Conservation (phyloP, 2,797 vertebrate genomes). For the Sciurus vulgaris region DNA sequence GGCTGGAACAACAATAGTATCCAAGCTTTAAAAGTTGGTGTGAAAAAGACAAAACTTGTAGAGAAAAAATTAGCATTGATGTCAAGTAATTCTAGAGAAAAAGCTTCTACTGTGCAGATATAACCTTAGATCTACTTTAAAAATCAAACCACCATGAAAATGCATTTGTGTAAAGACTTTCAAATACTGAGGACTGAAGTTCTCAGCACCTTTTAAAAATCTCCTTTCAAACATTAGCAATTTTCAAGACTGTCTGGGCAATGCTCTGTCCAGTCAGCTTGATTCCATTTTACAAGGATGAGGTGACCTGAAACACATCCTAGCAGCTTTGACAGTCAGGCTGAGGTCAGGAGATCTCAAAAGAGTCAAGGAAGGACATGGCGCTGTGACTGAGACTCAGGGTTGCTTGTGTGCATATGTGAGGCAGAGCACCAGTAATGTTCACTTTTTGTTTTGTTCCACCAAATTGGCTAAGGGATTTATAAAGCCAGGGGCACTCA, state of each 20-base stretch:
- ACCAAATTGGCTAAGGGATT: slow-evolving; percentile 80
- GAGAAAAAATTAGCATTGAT: not conserved
- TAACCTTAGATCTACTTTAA: not conserved
- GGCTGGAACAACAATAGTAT: slow-evolving; percentile 1
- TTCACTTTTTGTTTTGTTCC: slow-evolving; percentile 80
- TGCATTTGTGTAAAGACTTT: slow-evolving; percentile 23
- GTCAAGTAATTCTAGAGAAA: slow-evolving; percentile 57
- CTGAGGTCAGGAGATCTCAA: slow-evolving; percentile 71
- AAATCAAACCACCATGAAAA: slow-evolving; percentile 34
- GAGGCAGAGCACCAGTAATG: slow-evolving; percentile 72
- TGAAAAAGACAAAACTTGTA: slow-evolving; percentile 47
- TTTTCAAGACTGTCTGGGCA: slow-evolving; percentile 48
- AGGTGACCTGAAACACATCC: slow-evolving; percentile 5
- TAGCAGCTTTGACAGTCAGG: not conserved
- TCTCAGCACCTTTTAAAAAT: not conserved
- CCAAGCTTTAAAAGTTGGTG: slow-evolving; percentile 20
- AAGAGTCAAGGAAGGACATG: slow-evolving; percentile 75
- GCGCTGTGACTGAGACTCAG: slow-evolving; percentile 71
- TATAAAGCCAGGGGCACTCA: slow-evolving; percentile 78
- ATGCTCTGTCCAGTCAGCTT: slow-evolving; percentile 57
- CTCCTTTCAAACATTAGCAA: slow-evolving; percentile 39
- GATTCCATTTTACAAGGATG: slow-evolving; percentile 72
- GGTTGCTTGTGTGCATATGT: slow-evolving; percentile 36
- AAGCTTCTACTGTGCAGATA: not conserved
- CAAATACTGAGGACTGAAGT: not conserved